Evolutionary conservation across 2,888 invertebrate species (phyloP), one percentile per base, ranked within the genome.

Genomic region (Lithophane leautieri): DNA sequence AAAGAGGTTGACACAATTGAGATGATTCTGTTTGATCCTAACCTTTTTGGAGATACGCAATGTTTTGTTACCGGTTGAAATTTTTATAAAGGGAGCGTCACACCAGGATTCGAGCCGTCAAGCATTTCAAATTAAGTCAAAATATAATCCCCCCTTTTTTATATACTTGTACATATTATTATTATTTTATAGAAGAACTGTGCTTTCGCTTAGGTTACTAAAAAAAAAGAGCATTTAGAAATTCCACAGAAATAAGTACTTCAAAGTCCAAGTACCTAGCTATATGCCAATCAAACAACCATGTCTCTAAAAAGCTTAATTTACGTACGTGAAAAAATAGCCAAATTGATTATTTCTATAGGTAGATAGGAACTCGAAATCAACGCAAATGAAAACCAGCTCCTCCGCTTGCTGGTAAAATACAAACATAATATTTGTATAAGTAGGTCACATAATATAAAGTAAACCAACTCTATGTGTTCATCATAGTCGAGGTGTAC

Each of bases 401-500:
- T 22, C 44, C 7, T 47, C 19, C 14, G 22, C 22, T 47, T 28
- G 22, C 8, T 1, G 47, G 19, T 19, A 28, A 28, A 47, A 14
- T 28, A 14, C 47, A 44, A 8, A 19, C 4, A 70, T 25, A 54
- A 63, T 25, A 54, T 50, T 40, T 40, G n/a, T 7, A 11, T 42
- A 73, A 25, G n/a, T 34, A 50, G 61, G 9, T 34, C 67, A 71
- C 63, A 69, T 69, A 77, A 62, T 44, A 77, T 77, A 73, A 77
- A 73, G 70, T 77, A 84, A 81, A 85, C 71, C 77, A 62, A 73
- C 25, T 68, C 47, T 34, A 58, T 68, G 70, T 42, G n/a, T n/a
- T n/a, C n/a, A n/a, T n/a, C n/a, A n/a, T n/a, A n/a, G n/a, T n/a
- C n/a, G n/a, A n/a, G n/a, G n/a, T n/a, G 28, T 73, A 60, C 47